Conservation (phyloP, 1,140 invertebrate genomes). For the Intoshia linei region DNA sequence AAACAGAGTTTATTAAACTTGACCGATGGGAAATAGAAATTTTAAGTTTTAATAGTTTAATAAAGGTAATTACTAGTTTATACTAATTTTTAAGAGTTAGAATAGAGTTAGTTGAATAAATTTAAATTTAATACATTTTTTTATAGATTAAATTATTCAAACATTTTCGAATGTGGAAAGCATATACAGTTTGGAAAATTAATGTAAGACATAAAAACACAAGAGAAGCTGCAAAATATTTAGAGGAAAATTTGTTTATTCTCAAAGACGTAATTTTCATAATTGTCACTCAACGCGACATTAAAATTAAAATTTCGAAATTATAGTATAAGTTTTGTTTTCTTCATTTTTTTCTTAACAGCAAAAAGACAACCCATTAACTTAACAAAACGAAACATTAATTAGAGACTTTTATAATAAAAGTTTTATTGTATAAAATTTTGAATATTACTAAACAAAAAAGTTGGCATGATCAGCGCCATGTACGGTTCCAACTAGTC, state of each 20-base stretch:
- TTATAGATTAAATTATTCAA: slow-evolving; percentile 35
- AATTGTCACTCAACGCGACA: not conserved
- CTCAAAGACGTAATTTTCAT: slow-evolving; percentile 27
- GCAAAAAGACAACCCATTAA: too few relatives aligned
- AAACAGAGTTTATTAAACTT: slow-evolving; percentile 18
- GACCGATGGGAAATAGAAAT: slow-evolving; percentile 19
- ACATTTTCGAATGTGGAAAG: slow-evolving; percentile 41
- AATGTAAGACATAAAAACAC: slow-evolving; percentile 36
- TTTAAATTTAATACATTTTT: too few relatives aligned
- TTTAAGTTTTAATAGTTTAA: slow-evolving; percentile 15
- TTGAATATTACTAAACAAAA: too few relatives aligned
- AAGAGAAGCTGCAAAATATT: slow-evolving; percentile 25
- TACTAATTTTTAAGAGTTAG: not conserved
- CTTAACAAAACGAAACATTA: too few relatives aligned
- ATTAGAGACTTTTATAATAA: too few relatives aligned
- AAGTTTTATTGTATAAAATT: too few relatives aligned
- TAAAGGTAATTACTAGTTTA: slow-evolving; percentile 10
- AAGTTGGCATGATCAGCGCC: too few relatives aligned
- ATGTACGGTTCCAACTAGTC: too few relatives aligned
- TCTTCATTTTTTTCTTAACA: not conserved
- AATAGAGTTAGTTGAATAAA: too few relatives aligned
- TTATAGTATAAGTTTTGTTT: not conserved
- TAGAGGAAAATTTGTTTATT: slow-evolving; percentile 36
- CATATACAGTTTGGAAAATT: slow-evolving; percentile 42
- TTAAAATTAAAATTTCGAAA: not conserved